A percentile compares a stretch with the other conserved stretches of the same genome.
Evolutionary conservation across 1,140 invertebrate species (phyloP).

Genomic region (Ruditapes philippinarum): DNA sequence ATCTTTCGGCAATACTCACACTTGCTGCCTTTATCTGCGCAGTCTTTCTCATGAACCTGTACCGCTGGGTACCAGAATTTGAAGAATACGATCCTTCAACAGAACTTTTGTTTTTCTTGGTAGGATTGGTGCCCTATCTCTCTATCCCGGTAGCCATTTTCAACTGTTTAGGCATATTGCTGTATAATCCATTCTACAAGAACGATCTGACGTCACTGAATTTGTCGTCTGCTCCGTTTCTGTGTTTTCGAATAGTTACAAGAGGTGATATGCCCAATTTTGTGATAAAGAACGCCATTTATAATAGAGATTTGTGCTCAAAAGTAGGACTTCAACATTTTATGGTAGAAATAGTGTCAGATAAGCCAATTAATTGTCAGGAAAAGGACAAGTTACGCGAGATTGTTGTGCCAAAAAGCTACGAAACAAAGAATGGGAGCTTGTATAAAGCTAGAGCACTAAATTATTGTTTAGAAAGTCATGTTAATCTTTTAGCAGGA

Average conservation of each 20-base stretch:
- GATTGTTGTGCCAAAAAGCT: conserved; percentile 94
- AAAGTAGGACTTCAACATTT: conserved; percentile 98
- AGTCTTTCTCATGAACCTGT: neutral
- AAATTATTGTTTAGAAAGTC: conserved; percentile 98
- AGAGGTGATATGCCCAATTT: conserved; percentile 97
- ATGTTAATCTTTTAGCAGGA: conserved; percentile 93
- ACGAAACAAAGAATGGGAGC: conserved; percentile 95
- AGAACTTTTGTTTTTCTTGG: conserved; percentile 6
- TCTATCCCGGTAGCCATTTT: conserved; percentile 57
- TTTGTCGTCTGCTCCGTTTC: conserved; percentile 94
- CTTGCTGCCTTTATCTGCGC: neutral
- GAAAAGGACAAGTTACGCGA: conserved; percentile 91
- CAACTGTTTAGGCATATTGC: conserved; percentile 89
- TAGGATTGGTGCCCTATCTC: conserved; percentile 15
- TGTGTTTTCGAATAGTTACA: conserved; percentile 97
- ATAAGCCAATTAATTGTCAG: conserved; percentile 92
- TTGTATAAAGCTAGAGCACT: conserved; percentile 98
- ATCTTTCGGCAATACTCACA: neutral
- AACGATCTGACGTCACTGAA: conserved; percentile 94
- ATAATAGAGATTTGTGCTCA: conserved; percentile 95
- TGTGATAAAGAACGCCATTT: conserved; percentile 93
- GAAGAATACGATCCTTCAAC: neutral
- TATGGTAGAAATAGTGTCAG: conserved; percentile 98
- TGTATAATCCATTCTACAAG: conserved; percentile 97
- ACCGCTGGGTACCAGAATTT: neutral